A percentile compares a stretch with the other conserved stretches of the same genome.
These are phyloP conservation scores for Gymnosoma rotundatum DNA, from an alignment of 2,888 invertebrate species.

Conservation along the genomic window DNA sequence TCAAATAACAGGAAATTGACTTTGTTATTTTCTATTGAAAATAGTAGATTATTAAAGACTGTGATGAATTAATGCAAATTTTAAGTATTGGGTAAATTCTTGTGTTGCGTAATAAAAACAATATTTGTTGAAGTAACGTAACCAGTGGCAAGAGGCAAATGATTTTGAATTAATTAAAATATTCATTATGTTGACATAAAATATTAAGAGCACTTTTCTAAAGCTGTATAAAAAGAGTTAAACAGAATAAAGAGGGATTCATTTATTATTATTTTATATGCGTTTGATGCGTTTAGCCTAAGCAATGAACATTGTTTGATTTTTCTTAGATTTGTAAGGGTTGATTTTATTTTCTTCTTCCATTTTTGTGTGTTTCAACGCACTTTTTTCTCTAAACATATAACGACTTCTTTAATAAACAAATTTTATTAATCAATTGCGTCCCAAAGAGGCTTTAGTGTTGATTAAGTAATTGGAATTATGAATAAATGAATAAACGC, in stretches of 20 bases:
- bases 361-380: background rate
- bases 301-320: conserved; percentile 8
- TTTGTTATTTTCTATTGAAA: too few relatives aligned
- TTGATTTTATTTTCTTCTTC: background rate
- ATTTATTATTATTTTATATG: conserved; percentile 32
- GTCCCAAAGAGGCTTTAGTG: too few relatives aligned
- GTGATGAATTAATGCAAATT: too few relatives aligned
- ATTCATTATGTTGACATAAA: conserved; percentile 34
- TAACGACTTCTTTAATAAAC: background rate
- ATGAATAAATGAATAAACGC: too few relatives aligned
- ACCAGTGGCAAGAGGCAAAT: background rate
- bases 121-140: too few relatives aligned
- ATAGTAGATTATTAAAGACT: too few relatives aligned
- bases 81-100: too few relatives aligned
- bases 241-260: background rate
- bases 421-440: background rate
- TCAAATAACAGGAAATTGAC: too few relatives aligned
- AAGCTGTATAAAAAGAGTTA: background rate
- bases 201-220: conserved; percentile 35
- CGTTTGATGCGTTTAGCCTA: conserved; percentile 52
- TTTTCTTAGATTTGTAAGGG: conserved; percentile 13
- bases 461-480: too few relatives aligned
- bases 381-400: conserved; percentile 30
- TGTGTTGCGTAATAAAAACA: too few relatives aligned
- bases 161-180: conserved; percentile 48